Evolutionary conservation across 2,797 vertebrate genomes (phyloP).

Genomic region (Neosalanx taihuensis): DNA sequence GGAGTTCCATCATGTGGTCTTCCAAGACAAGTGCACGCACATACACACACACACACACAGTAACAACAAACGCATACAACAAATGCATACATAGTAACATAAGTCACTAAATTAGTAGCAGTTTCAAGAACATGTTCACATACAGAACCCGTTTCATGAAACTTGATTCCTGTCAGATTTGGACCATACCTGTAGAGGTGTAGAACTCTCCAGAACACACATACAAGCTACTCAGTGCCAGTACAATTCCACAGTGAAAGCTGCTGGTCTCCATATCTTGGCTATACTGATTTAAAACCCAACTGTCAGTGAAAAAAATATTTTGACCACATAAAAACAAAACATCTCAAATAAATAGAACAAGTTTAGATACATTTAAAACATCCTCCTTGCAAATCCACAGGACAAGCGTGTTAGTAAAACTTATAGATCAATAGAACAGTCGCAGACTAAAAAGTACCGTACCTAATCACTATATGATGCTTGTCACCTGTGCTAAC

Average conservation of each 20-base stretch:
- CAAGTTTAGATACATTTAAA: too few species aligned
- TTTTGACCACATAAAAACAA: background rate
- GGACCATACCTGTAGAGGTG: conserved; percentile 46
- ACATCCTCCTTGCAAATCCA: too few species aligned
- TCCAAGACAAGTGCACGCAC: background rate
- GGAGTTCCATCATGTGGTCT: conserved; percentile 46
- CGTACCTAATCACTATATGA: too few species aligned
- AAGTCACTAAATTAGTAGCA: background rate
- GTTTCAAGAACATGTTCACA: background rate
- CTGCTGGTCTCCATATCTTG: conserved; percentile 8
- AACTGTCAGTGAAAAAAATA: background rate
- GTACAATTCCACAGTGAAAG: conserved; percentile 11
- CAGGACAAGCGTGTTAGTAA: too few species aligned
- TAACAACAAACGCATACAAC: background rate
- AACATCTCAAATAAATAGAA: too few species aligned
- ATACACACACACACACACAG: background rate
- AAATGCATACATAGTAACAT: background rate
- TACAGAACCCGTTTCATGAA: background rate
- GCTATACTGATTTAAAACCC: background rate
- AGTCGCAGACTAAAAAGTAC: too few species aligned
- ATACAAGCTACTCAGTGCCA: conserved; percentile 21
- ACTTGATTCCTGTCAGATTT: background rate
- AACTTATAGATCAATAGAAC: too few species aligned
- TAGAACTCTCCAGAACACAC: conserved; percentile 40
- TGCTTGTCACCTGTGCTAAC: too few species aligned